phyloP scores from a whole-genome alignment of 2,113 vertebrate genomes.

The Brevimyrus niger region DNA sequence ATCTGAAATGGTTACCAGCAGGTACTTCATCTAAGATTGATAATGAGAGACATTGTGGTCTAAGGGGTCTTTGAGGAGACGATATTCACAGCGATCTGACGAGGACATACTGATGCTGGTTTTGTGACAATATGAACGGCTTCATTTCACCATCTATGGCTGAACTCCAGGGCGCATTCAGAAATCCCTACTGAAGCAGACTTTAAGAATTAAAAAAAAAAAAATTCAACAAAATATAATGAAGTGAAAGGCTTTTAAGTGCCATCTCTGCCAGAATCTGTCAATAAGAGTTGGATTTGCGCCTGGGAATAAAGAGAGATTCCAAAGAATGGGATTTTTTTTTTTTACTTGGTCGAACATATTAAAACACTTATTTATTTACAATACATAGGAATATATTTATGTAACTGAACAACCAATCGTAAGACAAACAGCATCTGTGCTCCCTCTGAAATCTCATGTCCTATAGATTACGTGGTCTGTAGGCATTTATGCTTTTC shows the following conservation, averaged over 20 bases:
- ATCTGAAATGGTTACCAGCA: constrained; percentile 11
- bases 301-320: constrained; percentile 11
- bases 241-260: constrained; percentile 1
- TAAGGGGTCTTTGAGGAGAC: constrained; percentile 16
- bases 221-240: constrained; percentile 5
- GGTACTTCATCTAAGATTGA: constrained; percentile 25
- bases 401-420: background rate
- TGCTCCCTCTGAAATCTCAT: background rate
- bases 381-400: background rate
- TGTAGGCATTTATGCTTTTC: background rate
- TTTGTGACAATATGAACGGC: constrained; percentile 8
- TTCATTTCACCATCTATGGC: background rate
- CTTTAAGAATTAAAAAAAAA: background rate
- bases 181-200: constrained; percentile 9
- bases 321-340: background rate
- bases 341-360: background rate
- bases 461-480: background rate
- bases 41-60: constrained; percentile 14
- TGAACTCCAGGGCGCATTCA: background rate
- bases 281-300: background rate
- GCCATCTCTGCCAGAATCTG: background rate
- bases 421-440: background rate
- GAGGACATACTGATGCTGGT: background rate
- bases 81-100: background rate
- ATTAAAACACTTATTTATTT: background rate